phyloP scores from a whole-genome alignment of 2,113 vertebrate genomes.

The Rhea americana region DNA sequence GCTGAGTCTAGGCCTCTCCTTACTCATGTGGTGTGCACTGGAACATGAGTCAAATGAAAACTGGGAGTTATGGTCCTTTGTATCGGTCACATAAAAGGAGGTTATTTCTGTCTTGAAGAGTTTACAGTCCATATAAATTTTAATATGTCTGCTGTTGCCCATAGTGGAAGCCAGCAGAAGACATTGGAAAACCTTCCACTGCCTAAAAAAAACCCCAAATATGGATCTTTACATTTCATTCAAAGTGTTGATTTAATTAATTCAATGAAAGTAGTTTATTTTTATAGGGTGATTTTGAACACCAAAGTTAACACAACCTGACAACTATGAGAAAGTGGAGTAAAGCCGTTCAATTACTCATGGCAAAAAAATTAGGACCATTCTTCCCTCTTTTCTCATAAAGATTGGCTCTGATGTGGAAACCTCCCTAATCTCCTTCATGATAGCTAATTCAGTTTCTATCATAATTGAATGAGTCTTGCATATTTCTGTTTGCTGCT shows the following conservation, averaged over 20 bases:
- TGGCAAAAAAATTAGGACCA: not conserved
- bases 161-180: not conserved
- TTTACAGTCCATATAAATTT: not conserved
- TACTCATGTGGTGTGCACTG: not conserved
- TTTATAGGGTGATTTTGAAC: not conserved
- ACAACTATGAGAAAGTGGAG: not conserved
- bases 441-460: not conserved
- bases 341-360: not conserved
- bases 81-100: not conserved
- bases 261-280: not conserved
- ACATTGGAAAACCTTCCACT: not conserved
- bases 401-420: not conserved
- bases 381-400: not conserved
- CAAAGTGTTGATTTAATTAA: not conserved
- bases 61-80: not conserved
- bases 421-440: not conserved
- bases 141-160: not conserved
- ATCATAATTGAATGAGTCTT: not conserved
- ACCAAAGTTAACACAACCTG: not conserved
- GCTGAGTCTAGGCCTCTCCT: not conserved
- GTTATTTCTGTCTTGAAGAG: not conserved
- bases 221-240: not conserved
- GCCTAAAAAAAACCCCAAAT: not conserved
- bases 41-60: not conserved
- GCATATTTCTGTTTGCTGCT: slow-evolving; percentile 8